Percentiles rank a stretch among this genome's conserved stretches.
Conservation (phyloP, 2,888 invertebrate species). For the Nomada fabriciana region DNA sequence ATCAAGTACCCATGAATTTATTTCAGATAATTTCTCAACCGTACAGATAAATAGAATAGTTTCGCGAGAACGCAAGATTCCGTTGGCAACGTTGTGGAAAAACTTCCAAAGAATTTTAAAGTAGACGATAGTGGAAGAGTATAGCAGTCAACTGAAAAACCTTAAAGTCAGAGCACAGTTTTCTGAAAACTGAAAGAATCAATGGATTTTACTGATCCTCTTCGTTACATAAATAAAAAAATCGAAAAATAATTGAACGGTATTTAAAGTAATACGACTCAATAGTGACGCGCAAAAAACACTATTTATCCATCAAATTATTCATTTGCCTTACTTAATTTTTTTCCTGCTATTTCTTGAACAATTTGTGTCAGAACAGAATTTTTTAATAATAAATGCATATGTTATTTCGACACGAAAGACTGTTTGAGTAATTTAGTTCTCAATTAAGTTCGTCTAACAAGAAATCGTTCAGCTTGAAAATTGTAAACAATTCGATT, state of each 20-base stretch:
- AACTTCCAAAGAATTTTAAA: constrained; percentile 46
- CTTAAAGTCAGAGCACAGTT: constrained; percentile 16
- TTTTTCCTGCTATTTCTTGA: too few relatives aligned
- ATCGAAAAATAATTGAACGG: too few relatives aligned
- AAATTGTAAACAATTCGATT: not conserved
- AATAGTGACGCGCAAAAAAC: not conserved
- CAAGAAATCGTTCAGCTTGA: too few relatives aligned
- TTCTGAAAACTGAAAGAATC: not conserved
- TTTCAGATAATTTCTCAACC: constrained; percentile 15
- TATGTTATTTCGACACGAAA: too few relatives aligned
- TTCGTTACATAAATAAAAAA: not conserved
- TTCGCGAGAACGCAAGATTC: constrained; percentile 26
- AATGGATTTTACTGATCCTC: not conserved
- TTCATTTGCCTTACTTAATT: too few relatives aligned
- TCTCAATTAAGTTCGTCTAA: too few relatives aligned
- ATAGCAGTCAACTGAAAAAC: constrained; percentile 28
- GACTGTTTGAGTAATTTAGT: too few relatives aligned
- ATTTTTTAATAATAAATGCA: too few relatives aligned
- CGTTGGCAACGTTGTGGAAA: constrained; percentile 26
- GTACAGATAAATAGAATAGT: constrained; percentile 41
- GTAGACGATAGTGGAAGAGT: constrained; percentile 26
- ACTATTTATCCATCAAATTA: not conserved
- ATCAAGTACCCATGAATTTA: constrained; percentile 7
- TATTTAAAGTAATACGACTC: not conserved
- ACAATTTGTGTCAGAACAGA: too few relatives aligned